These are phyloP conservation scores for Chrysolina oricalcia DNA, from an alignment of 2,888 invertebrate species.

Conservation along the genomic window DNA sequence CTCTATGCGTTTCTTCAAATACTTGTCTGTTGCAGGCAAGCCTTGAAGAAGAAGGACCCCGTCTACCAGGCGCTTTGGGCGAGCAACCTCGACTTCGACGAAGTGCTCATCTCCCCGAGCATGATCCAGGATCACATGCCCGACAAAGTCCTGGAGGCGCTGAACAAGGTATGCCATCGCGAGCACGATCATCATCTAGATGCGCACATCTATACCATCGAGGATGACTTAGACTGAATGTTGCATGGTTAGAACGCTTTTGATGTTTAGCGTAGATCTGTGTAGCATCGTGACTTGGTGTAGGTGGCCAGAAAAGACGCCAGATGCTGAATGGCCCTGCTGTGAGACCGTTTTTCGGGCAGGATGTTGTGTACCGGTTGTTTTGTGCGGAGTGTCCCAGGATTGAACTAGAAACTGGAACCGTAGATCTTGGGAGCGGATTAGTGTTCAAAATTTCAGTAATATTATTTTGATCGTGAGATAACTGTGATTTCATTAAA, in stretches of 20 bases:
- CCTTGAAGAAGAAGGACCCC: conserved; percentile 82
- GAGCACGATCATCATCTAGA: conserved; percentile 47
- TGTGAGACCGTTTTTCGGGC: neutral
- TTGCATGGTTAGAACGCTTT: conserved; percentile 38
- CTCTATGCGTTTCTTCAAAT: no score
- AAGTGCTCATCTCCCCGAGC: conserved; percentile 90
- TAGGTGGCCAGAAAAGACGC: neutral
- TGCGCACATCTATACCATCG: conserved; percentile 44
- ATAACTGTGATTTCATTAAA: no score
- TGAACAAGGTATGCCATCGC: conserved; percentile 83
- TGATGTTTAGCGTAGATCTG: conserved; percentile 23
- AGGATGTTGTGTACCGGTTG: neutral
- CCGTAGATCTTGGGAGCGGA: no score
- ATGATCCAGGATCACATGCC: conserved; percentile 96
- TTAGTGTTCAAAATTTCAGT: no score
- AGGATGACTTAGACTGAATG: conserved; percentile 55
- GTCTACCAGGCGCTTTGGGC: conserved; percentile 93
- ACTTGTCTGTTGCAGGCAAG: conserved; percentile 73
- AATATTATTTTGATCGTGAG: no score
- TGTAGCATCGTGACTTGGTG: neutral
- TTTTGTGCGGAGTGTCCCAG: neutral
- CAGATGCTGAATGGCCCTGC: neutral
- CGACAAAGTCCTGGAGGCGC: conserved; percentile 86
- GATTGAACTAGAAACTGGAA: no score
- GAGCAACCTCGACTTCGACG: conserved; percentile 87